Evolutionary conservation across 2,113 vertebrate genomes (phyloP), one percentile per base, ranked within the genome.

Genomic region (Tachuris rubrigastra): DNA sequence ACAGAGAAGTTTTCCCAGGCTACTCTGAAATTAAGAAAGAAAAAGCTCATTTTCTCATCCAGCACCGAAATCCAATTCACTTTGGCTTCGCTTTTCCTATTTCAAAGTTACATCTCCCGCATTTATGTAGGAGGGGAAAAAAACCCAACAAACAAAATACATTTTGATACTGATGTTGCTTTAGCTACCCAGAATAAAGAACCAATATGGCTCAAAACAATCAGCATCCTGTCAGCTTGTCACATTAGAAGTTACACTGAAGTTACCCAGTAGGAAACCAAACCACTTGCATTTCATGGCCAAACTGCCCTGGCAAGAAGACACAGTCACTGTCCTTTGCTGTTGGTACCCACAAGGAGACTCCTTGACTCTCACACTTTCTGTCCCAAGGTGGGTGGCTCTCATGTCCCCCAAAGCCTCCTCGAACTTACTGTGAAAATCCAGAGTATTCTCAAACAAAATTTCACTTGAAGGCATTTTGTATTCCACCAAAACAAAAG

Each of bases 81-180:
- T 91, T 50, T 22, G 8, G 2, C n/a, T 75, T 53, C 55, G 12
- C 7, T 71, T 39, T 55, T 84, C 35, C 44, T 63, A 6, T 22
- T 87, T 93, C 69, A 59, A 62, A 47, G 42, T 39, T 50, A 71
- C 67, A 85, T 1, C 37, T 75, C 17, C 19, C 6, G 53, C 31
- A 56, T 33, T 65, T 10, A 17, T 5, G 5, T 13, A 9, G 6
- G 6, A 2, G 0, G 9, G 41, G 35, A 3, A 14, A 13, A 53
- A 60, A 46, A 4, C 0, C 5, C 27, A 82, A 39, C 24, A 37
- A 10, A 41, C 8, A 25, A 21, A 60, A 73, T 19, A 10, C 14
- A 68, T 85, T 74, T 85, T 62, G 8, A 42, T 23, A 35, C 3
- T n/a, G 23, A 35, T 18, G 10, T 35, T 76, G 23, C 53, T 76